These are phyloP conservation scores for Poecilus cupreus DNA, from an alignment of 2,888 invertebrate species.

Conservation along the genomic window DNA sequence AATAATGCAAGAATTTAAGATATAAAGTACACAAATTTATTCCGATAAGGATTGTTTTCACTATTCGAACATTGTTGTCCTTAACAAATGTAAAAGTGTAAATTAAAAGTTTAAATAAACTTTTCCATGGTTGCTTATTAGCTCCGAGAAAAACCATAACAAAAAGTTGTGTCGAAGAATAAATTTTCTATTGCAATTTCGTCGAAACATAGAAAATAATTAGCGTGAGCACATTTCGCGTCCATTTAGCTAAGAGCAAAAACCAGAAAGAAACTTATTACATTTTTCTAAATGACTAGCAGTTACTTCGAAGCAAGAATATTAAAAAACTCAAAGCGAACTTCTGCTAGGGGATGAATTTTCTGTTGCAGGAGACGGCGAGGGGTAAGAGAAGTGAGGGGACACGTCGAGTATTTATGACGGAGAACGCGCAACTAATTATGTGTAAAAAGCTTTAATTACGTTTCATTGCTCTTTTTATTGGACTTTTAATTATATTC, in stretches of 20 bases:
- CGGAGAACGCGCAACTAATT: conserved; percentile 64
- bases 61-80: no score
- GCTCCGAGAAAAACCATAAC: no score
- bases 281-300: conserved; percentile 47
- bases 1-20: no score
- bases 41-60: no score
- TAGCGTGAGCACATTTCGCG: not conserved
- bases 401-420: conserved; percentile 62
- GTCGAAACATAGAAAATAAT: conserved; percentile 5
- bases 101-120: no score
- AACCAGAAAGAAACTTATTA: conserved; percentile 47
- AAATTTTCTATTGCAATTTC: not conserved
- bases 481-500: conserved; percentile 65
- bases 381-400: not conserved
- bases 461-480: conserved; percentile 66
- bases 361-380: not conserved
- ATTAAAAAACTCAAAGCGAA: conserved; percentile 41
- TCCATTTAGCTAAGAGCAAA: not conserved
- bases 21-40: no score
- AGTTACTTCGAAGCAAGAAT: conserved; percentile 23
- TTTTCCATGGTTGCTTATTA: no score
- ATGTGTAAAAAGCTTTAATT: conserved; percentile 66
- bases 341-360: not conserved
- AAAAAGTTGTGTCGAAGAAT: no score
- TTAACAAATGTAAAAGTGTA: no score